Percentiles rank a stretch among this genome's conserved stretches.
phyloP scores from a whole-genome alignment of 2,797 vertebrate genomes.

The Columba guinea region DNA sequence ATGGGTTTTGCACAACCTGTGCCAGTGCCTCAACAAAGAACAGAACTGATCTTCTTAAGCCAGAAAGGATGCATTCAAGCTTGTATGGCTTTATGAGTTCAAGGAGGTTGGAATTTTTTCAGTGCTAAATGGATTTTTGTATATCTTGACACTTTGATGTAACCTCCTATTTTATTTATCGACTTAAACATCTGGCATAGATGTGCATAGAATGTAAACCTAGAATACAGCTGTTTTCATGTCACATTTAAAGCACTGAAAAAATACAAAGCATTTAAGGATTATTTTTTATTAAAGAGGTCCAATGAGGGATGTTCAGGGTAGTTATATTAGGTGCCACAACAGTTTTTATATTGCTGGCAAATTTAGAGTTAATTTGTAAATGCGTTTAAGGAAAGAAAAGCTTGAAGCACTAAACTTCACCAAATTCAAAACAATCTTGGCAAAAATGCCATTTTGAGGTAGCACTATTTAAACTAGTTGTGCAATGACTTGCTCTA shows the following conservation, averaged over 20 bases:
- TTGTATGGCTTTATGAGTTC: conserved; percentile 75
- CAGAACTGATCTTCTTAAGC: conserved; percentile 73
- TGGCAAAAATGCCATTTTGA: conserved; percentile 74
- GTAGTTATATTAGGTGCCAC: conserved; percentile 74
- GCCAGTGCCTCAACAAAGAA: conserved; percentile 76
- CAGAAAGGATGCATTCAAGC: conserved; percentile 70
- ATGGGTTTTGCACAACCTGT: conserved; percentile 77
- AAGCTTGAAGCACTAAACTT: conserved; percentile 76
- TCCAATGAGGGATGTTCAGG: conserved; percentile 74
- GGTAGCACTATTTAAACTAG: conserved; percentile 76
- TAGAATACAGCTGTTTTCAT: conserved; percentile 67
- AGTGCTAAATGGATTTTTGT: conserved; percentile 74
- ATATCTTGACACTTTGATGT: conserved; percentile 75
- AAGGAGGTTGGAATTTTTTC: conserved; percentile 70
- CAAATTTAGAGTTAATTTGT: conserved; percentile 74
- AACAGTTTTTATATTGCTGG: conserved; percentile 71
- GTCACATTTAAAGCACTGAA: conserved; percentile 76
- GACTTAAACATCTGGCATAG: conserved; percentile 74
- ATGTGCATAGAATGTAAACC: conserved; percentile 74
- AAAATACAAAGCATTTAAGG: conserved; percentile 64
- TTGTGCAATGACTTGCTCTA: conserved; percentile 82
- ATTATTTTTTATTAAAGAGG: conserved; percentile 70
- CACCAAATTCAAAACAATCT: conserved; percentile 75
- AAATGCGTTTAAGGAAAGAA: conserved; percentile 71
- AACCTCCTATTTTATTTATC: conserved; percentile 75